Conservation (phyloP, 2,797 vertebrate species). For the Anniella stebbinsi region DNA sequence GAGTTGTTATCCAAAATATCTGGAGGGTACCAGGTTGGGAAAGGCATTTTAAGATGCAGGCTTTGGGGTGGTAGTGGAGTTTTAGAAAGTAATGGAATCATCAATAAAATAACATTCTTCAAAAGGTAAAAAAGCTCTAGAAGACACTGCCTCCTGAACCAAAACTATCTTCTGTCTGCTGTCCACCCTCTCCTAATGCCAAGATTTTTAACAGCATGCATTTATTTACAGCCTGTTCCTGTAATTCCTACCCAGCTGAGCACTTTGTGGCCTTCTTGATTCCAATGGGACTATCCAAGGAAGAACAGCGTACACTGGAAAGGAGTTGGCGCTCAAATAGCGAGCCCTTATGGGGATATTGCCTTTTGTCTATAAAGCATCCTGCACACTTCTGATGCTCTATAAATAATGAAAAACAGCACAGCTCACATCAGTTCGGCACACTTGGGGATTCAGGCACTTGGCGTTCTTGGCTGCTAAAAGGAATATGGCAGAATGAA, state of each 20-base stretch:
- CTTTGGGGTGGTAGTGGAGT: background rate
- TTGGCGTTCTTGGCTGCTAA: constrained; percentile 49
- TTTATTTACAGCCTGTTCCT: constrained; percentile 60
- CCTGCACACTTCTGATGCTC: constrained; percentile 29
- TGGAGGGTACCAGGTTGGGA: too few relatives aligned
- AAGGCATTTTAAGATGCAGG: background rate
- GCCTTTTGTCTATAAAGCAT: constrained; percentile 61
- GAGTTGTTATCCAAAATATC: too few relatives aligned
- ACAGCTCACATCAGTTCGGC: constrained; percentile 53
- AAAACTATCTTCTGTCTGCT: constrained; percentile 31
- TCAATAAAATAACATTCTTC: constrained; percentile 20
- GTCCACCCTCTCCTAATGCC: constrained; percentile 43
- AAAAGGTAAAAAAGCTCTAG: constrained; percentile 50
- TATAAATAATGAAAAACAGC: constrained; percentile 71
- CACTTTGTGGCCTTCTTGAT: constrained; percentile 57
- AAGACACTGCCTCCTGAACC: background rate
- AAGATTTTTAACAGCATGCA: constrained; percentile 34
- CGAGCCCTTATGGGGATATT: constrained; percentile 64
- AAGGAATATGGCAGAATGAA: constrained; percentile 51
- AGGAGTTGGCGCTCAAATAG: constrained; percentile 46
- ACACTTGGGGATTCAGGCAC: constrained; percentile 44
- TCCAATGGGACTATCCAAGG: constrained; percentile 41
- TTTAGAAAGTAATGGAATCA: background rate
- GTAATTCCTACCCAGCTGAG: constrained; percentile 59
- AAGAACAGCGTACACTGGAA: constrained; percentile 20